Evolutionary conservation across 2,888 invertebrate genomes (phyloP).

Genomic region (Drosophila leonis): DNA sequence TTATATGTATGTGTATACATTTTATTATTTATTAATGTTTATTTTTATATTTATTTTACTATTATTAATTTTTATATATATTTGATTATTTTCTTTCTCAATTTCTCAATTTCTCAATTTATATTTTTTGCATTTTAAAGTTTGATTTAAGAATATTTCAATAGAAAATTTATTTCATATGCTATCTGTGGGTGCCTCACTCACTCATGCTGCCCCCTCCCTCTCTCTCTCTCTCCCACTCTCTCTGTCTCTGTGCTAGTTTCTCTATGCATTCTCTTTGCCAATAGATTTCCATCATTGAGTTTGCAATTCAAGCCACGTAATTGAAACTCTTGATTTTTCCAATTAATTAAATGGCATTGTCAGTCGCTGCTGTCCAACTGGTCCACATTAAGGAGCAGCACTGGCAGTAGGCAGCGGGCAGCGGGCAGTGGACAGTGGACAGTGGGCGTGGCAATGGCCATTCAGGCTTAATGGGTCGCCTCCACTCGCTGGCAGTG

Average conservation of each 20-base stretch:
- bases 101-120: background rate
- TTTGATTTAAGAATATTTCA: background rate
- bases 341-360: conserved; percentile 70
- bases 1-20: no score
- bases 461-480: conserved; percentile 8
- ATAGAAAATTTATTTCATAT: background rate
- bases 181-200: background rate
- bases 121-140: background rate
- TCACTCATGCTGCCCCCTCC: background rate
- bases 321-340: conserved; percentile 72
- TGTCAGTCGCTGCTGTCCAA: conserved; percentile 40
- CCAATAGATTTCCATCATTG: conserved; percentile 48
- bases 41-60: no score
- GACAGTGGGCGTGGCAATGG: background rate
- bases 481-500: conserved; percentile 12
- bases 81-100: background rate
- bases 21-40: no score
- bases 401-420: background rate
- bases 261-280: conserved; percentile 11
- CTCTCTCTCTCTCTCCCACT: background rate
- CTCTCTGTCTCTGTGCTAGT: background rate
- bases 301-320: conserved; percentile 60
- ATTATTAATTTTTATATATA: background rate
- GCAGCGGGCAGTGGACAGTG: background rate
- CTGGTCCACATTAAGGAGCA: conserved; percentile 12